Base-by-base conservation (phyloP, 1,140 invertebrate genomes). In the Micrasema minimum region DNA sequence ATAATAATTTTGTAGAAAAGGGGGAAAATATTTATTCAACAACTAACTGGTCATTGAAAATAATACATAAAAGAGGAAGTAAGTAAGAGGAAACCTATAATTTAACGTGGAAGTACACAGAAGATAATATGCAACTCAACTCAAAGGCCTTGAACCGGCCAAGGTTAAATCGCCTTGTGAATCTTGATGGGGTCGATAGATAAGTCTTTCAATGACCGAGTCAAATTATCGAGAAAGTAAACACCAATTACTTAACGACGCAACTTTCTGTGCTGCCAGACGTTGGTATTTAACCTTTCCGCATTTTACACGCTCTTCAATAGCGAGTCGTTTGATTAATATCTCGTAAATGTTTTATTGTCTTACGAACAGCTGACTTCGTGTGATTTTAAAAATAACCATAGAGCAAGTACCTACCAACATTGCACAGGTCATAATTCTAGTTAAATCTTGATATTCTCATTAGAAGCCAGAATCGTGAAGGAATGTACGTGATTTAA, bases 201-300 rank as follows among this genome's bases (percentile, higher is more conserved):
- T 31, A 48, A 18, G 16, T 48, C 4, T 18, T 20, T 1, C n/a
- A 20, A 48, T 18, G 2, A 6, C 5, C 14, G 16, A 20, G 20
- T 14, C 11, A 48, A 48, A 18, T 10, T 18, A 48, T 48, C 12
- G 12, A 48, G 45, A 48, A 48, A 48, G 45, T 48, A 20, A 31
- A 31, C n/a, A n/a, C 2, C 26, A 31, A 31, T 2, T 4, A 31
- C 7, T 48, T 48, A 48, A 48, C 45, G n/a, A 48, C 14, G 45
- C 45, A 48, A 48, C 16, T 48, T 48, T 48, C 45, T 48, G 45
- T 14, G 16, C 16, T 14, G 16, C n/a, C 45, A 9, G 10, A 14
- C 45, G 4, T n/a, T n/a, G n/a, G n/a, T 48, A 14, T 48, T 48
- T 48, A 48, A 48, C 16, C 45, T 48, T 48, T 48, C 45, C 45